Base-by-base conservation (phyloP, 2,888 invertebrate species). In the Aethes cnicana region DNA sequence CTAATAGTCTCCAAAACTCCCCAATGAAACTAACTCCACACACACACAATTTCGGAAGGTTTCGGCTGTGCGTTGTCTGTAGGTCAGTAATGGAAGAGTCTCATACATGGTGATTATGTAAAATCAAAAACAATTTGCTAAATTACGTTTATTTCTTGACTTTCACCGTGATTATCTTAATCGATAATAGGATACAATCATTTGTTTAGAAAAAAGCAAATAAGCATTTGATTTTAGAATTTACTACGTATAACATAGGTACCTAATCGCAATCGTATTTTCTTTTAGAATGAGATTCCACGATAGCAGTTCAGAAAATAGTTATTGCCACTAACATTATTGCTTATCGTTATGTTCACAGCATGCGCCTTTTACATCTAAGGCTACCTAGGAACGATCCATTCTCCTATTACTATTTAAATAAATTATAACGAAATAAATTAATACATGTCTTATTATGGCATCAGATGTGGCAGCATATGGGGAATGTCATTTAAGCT, bases 171-270 rank as follows among this genome's bases (percentile, higher is more conserved):
- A 46, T 26, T 26, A 39, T 6, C 44, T 39, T 52, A 52, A 46
- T n/a, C n/a, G 46, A 32, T 46, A 52, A 52, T 52, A 52, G 52
- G 52, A 52, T 46, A 52, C 46, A 46, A 39, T 44, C n/a, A 44
- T 44, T 44, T 35, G 26, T 35, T 20, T 50, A 18, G 23, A 32
- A 26, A 20, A 52, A 30, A 44, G 20, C 32, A 26, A 39, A 32
- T 52, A 32, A 52, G 46, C 44, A 33, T 33, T 26, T 11, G 11
- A 52, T 25, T 39, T 20, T 20, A 11, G 5, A 17, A n/a, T n/a
- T n/a, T n/a, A n/a, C n/a, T n/a, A n/a, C n/a, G n/a, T n/a, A n/a
- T n/a, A n/a, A n/a, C n/a, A n/a, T n/a, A n/a, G n/a, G n/a, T n/a
- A n/a, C n/a, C n/a, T n/a, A n/a, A n/a, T n/a, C n/a, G n/a, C n/a